Conservation (phyloP, 2,113 vertebrate genomes). For the Megalops atlanticus region DNA sequence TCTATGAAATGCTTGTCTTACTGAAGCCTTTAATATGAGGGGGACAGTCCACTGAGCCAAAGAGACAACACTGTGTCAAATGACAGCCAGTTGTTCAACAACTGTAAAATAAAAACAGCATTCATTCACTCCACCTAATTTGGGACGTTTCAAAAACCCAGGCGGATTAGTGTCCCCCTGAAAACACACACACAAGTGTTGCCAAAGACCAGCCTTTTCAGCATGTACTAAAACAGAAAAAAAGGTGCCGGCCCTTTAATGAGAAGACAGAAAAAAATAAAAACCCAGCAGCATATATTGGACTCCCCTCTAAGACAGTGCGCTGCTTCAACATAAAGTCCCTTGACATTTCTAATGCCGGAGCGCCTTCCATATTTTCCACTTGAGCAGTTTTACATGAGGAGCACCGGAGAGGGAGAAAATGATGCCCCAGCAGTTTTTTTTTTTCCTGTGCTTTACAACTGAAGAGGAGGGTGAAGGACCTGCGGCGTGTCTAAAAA, state of each 20-base stretch:
- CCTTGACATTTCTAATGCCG: not conserved
- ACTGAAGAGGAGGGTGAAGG: not conserved
- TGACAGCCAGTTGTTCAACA: too few relatives aligned
- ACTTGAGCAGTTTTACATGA: not conserved
- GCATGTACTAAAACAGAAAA: not conserved
- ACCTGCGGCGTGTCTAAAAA: slow-evolving; percentile 10
- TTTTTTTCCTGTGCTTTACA: not conserved
- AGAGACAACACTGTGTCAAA: too few relatives aligned
- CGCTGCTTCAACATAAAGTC: not conserved
- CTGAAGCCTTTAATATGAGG: not conserved
- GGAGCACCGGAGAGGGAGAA: not conserved
- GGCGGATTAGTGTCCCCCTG: too few relatives aligned
- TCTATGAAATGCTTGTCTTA: not conserved
- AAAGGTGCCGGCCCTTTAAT: not conserved
- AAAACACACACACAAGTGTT: not conserved
- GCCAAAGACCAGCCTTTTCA: not conserved
- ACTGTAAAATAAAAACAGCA: too few relatives aligned
- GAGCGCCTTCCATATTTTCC: not conserved
- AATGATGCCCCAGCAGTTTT: slow-evolving; percentile 1
- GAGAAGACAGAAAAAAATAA: too few relatives aligned
- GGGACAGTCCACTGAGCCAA: not conserved
- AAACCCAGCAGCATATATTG: not conserved
- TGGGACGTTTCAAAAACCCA: too few relatives aligned
- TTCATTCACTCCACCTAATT: too few relatives aligned
- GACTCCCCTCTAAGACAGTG: not conserved